phyloP scores from a whole-genome alignment of 2,888 invertebrate genomes.

The Mythimna pallens region DNA sequence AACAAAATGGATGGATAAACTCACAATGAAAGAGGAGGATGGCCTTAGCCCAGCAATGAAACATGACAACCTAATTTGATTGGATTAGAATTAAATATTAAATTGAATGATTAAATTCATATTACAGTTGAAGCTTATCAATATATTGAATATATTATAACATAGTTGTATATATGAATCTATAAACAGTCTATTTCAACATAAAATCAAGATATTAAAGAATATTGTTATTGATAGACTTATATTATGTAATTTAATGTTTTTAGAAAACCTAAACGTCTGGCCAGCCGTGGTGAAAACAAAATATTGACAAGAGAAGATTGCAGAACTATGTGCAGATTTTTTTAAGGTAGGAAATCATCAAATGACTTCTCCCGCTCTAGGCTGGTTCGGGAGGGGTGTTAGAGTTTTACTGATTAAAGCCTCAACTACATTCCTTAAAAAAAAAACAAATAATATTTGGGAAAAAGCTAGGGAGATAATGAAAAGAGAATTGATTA shows the following conservation, averaged over 20 bases:
- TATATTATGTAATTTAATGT: background rate
- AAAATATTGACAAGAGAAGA: background rate
- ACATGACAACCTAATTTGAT: background rate
- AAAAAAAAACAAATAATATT: too few relatives aligned
- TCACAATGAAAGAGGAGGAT: too few relatives aligned
- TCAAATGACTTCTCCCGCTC: too few relatives aligned
- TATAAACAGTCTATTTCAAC: background rate
- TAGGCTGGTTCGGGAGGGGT: too few relatives aligned
- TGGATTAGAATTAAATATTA: background rate
- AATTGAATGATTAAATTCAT: background rate
- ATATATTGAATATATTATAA: background rate
- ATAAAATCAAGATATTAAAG: background rate
- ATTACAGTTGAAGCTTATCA: background rate
- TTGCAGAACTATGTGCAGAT: background rate
- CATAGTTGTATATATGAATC: slow-evolving; percentile 7
- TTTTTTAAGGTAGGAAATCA: too few relatives aligned
- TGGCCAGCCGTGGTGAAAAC: background rate
- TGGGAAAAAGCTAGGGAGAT: too few relatives aligned
- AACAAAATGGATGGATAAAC: too few relatives aligned
- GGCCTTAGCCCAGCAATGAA: background rate
- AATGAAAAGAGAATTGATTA: too few relatives aligned
- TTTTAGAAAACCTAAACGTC: slow-evolving; percentile 4
- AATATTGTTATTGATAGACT: background rate
- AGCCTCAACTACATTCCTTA: too few relatives aligned
- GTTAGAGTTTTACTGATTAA: too few relatives aligned